Conservation (phyloP, 2,888 invertebrate species). For the Mystacides longicornis region DNA sequence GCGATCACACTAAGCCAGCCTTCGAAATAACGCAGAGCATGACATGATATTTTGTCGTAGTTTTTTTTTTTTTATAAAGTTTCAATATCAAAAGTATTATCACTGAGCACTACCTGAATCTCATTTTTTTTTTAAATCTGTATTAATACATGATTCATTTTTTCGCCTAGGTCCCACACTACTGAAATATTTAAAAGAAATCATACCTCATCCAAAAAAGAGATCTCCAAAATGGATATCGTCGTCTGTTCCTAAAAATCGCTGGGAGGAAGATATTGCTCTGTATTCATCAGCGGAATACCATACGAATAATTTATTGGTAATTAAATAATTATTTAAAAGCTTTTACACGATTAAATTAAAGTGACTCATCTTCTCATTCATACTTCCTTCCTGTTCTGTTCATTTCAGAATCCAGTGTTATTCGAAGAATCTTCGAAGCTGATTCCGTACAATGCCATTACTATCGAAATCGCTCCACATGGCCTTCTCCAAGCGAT, state of each 20-base stretch:
- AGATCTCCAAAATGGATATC: constrained; percentile 78
- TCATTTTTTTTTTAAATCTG: too few species aligned
- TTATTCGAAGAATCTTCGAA: constrained; percentile 76
- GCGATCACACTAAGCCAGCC: too few species aligned
- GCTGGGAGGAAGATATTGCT: constrained; percentile 63
- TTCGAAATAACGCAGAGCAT: too few species aligned
- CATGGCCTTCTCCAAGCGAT: constrained; percentile 86
- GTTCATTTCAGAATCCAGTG: constrained; percentile 49
- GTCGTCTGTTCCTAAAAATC: constrained; percentile 64
- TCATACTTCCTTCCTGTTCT: neutral
- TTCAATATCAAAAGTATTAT: too few species aligned
- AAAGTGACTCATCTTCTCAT: too few species aligned
- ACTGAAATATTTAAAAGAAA: constrained; percentile 53
- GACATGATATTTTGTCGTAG: too few species aligned
- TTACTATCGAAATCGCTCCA: constrained; percentile 84
- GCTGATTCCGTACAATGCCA: constrained; percentile 72
- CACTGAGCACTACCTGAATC: too few species aligned
- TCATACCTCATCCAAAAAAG: constrained; percentile 57
- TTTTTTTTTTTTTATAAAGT: too few species aligned
- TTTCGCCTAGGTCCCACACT: constrained; percentile 53
- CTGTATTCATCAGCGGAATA: constrained; percentile 75
- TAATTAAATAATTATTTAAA: too few species aligned
- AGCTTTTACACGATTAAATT: too few species aligned
- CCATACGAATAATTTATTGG: constrained; percentile 64
- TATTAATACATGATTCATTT: neutral